phyloP scores from a whole-genome alignment of 2,888 invertebrate species.

The Teinopalpus imperialis region DNA sequence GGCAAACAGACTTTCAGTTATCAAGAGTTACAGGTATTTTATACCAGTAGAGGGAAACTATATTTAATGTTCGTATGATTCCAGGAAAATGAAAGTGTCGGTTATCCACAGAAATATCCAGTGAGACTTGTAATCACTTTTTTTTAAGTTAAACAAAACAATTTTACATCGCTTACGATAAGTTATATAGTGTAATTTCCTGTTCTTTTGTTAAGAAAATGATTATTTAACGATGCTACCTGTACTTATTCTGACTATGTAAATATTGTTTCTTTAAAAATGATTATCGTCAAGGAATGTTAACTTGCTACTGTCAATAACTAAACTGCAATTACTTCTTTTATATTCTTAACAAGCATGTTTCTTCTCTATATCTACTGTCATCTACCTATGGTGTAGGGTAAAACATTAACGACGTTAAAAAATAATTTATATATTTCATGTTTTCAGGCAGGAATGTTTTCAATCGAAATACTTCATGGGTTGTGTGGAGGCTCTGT shows the following conservation, averaged over 20 bases:
- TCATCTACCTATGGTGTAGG: not conserved
- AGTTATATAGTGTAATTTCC: constrained; percentile 24
- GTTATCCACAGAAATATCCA: too few species aligned
- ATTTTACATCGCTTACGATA: constrained; percentile 10
- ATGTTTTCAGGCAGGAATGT: constrained; percentile 86
- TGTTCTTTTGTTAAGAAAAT: constrained; percentile 21
- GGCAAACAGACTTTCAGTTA: too few species aligned
- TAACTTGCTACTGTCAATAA: constrained; percentile 23
- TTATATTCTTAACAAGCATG: constrained; percentile 8
- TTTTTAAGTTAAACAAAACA: constrained; percentile 5
- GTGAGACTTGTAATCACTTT: not conserved
- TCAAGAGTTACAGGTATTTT: too few species aligned
- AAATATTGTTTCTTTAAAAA: constrained; percentile 8
- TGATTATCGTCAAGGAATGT: constrained; percentile 13
- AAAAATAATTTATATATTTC: constrained; percentile 28
- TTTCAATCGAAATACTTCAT: constrained; percentile 90
- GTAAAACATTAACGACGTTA: not conserved
- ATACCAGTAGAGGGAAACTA: too few species aligned
- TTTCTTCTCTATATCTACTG: not conserved
- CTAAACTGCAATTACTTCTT: not conserved
- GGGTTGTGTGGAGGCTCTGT: constrained; percentile 90
- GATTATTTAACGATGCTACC: constrained; percentile 19
- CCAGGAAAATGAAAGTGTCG: too few species aligned
- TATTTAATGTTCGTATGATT: too few species aligned
- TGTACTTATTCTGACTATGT: not conserved